Evolutionary conservation across 2,113 vertebrate species (phyloP).

Genomic region (Oryctolagus cuniculus): mOryCun1.1 NC_091435.1:32944501-32945000

Average conservation of each 20-base stretch:
- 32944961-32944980: neutral
- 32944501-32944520: too few species aligned
- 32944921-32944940: neutral
- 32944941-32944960: neutral
- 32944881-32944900: neutral
- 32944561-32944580: neutral
- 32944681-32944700: neutral
- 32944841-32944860: neutral
- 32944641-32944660: neutral
- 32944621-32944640: neutral
- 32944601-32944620: neutral
- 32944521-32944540: neutral
- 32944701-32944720: slow-evolving; percentile 42
- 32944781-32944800: neutral
- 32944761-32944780: neutral
- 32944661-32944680: neutral
- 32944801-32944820: neutral
- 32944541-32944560: neutral
- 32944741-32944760: neutral
- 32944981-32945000: neutral
- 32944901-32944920: neutral
- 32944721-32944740: neutral
- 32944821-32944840: neutral
- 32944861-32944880: neutral
- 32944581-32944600: neutral